Conservation (phyloP, 2,113 vertebrate genomes). For the Orthonyx spaldingii region DNA sequence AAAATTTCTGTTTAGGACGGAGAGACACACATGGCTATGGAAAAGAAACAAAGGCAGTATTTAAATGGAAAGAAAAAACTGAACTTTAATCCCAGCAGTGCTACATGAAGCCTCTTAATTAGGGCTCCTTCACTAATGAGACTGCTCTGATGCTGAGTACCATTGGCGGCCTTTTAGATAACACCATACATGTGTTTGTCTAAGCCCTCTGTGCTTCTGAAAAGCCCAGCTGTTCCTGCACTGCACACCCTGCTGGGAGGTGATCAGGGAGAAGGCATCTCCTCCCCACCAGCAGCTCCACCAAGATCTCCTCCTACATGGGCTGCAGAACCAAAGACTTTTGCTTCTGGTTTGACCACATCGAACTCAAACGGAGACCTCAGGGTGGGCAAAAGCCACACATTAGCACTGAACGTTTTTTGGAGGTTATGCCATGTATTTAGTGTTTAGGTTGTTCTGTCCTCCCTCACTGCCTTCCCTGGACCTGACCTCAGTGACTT, state of each 20-base stretch:
- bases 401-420: not conserved
- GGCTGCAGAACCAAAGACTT: not conserved
- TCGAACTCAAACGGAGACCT: not conserved
- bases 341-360: not conserved
- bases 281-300: not conserved
- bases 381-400: not conserved
- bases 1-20: not conserved
- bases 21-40: not conserved
- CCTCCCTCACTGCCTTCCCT: not conserved
- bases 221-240: not conserved
- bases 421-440: not conserved
- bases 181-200: rapidly evolving
- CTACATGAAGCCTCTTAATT: not conserved
- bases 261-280: not conserved
- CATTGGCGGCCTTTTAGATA: not conserved
- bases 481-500: not conserved
- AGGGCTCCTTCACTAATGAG: not conserved
- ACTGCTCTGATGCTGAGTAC: not conserved
- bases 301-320: not conserved
- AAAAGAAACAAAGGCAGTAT: not conserved
- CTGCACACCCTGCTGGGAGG: not conserved
- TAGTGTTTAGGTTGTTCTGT: not conserved
- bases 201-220: not conserved
- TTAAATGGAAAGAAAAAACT: not conserved
- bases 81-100: not conserved